A percentile compares a stretch with the other conserved stretches of the same genome.
Evolutionary conservation across 2,113 vertebrate species (phyloP).

Genomic region (Aphelocoma coerulescens): DNA sequence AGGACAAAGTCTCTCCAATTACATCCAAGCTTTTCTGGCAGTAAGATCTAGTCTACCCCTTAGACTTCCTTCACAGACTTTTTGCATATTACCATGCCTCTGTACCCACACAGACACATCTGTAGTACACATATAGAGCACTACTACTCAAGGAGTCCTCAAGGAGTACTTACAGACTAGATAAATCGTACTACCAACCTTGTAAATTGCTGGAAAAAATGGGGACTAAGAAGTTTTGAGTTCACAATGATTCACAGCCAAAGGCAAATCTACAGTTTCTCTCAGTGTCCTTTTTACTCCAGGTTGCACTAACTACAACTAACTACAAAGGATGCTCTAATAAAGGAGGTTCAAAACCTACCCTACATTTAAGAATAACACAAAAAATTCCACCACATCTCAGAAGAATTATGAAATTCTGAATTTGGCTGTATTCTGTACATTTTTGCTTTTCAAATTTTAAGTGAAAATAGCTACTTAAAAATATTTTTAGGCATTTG

Average conservation of each 20-base stretch:
- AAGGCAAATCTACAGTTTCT: not conserved
- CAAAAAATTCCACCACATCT: not conserved
- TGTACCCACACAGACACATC: not conserved
- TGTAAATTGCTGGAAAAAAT: not conserved
- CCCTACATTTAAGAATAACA: not conserved
- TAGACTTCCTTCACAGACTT: not conserved
- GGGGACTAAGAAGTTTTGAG: not conserved
- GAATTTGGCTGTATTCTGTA: not conserved
- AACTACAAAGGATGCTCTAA: not conserved
- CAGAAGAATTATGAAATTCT: not conserved
- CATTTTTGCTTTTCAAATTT: not conserved
- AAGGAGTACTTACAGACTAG: not conserved
- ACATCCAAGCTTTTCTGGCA: not conserved
- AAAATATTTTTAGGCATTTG: not conserved
- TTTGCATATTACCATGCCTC: not conserved
- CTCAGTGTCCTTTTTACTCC: not conserved
- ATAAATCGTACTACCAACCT: not conserved
- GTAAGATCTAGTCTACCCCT: not conserved
- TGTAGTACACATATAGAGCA: not conserved
- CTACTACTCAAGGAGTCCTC: accelerated
- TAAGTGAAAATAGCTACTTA: not conserved
- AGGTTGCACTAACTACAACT: not conserved
- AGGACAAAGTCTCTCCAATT: not conserved
- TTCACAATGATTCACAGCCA: not conserved
- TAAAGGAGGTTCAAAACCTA: not conserved